Percentiles rank a stretch among this genome's conserved stretches.
phyloP scores from a whole-genome alignment of 2,113 vertebrate genomes.

The Ptilorrhoa leucosticta region DNA sequence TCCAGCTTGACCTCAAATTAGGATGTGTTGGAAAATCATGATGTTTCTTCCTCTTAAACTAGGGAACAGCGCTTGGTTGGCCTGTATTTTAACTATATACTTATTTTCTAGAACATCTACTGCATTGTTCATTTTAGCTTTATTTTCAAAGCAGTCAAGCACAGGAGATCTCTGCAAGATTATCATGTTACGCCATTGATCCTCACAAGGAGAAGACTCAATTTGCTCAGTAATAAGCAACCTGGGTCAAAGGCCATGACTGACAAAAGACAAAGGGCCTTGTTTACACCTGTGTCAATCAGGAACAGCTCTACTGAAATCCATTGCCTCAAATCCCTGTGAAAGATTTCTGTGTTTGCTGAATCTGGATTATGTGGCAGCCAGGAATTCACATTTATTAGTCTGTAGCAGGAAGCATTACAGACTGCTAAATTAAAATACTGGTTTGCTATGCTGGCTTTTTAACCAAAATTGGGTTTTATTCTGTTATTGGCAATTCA shows the following conservation, averaged over 20 bases:
- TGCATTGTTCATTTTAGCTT: neutral
- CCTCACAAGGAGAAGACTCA: neutral
- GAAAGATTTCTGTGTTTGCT: neutral
- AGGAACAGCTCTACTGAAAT: neutral
- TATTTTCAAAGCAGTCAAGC: neutral
- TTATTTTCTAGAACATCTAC: neutral
- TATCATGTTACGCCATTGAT: neutral
- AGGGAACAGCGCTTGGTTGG: neutral
- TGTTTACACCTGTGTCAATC: neutral
- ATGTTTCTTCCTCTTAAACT: neutral
- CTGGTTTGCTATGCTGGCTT: neutral
- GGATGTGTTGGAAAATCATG: neutral
- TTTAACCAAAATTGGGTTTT: neutral
- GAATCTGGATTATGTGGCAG: neutral
- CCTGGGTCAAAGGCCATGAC: neutral
- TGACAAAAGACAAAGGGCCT: neutral
- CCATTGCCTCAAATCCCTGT: neutral
- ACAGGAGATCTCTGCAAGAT: neutral
- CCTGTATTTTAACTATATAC: neutral
- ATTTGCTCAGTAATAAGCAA: conserved; percentile 9
- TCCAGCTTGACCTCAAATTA: neutral
- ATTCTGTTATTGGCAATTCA: neutral
- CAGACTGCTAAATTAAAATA: neutral
- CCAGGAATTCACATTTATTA: neutral
- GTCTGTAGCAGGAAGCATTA: neutral